Evolutionary conservation across 2,797 vertebrate species (phyloP), one percentile per base, ranked within the genome.

Genomic region (Argyrosomus regius): DNA sequence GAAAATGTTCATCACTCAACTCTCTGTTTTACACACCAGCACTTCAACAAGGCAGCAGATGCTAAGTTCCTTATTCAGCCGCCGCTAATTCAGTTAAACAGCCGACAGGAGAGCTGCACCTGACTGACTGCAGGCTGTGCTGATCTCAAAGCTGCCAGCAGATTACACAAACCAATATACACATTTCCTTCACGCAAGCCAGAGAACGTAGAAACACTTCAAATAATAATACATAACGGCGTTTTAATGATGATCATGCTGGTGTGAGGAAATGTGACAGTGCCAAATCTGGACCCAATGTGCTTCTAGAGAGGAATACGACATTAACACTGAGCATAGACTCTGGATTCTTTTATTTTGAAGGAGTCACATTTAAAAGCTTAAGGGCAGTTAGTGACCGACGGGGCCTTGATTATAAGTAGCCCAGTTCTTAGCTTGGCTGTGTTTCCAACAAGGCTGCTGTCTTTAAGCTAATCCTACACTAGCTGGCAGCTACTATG

Each of bases 401-500:
- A 52, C 18, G 46, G 28, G 78, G 60, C 69, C 72, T 72, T 18
- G 49, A 61, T 82, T 82, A 78, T 71, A 86, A 87, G 84, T 76
- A 82, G 67, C 72, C 78, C 56, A 11, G 77, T 63, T 86, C 82
- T 86, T 89, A 75, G 50, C 78, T 72, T 76, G 80, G 80, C 81
- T 67, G 6, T 20, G 66, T 64, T 83, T 85, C 68, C 50, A 53
- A 69, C 66, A n/a, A 62, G 66, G 59, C 82, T 77, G 57, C 68
- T 62, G 69, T 78, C 79, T 69, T 83, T 54, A 0, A 28, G 78
- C 68, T 92, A 91, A 93, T 92, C 91, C 88, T 72, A 43, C 1
- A 1, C 68, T 80, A 70, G 71, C 72, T 61, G 82, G 14, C 22
- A 3, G 66, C 79, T 73, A 53, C 78, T 58, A 31, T 7, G 18